Evolutionary conservation across 2,113 vertebrate genomes (phyloP).

Genomic region (Pholis gunnellus): DNA sequence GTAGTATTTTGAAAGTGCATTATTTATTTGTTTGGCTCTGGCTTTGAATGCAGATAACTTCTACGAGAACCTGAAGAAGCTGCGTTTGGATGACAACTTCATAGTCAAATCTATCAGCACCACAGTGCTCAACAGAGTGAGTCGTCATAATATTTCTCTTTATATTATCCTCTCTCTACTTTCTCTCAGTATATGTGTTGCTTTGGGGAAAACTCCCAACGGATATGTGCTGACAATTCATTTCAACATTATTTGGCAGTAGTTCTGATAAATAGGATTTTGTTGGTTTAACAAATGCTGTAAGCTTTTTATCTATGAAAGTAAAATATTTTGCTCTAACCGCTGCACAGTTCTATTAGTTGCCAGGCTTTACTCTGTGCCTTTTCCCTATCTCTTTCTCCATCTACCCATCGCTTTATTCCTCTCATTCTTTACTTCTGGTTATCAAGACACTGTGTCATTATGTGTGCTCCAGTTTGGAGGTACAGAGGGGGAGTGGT

Average conservation of each 20-base stretch:
- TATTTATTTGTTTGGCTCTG: conserved; percentile 9
- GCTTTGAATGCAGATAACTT: conserved; percentile 83
- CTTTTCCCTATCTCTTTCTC: background rate
- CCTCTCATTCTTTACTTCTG: background rate
- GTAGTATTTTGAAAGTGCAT: background rate
- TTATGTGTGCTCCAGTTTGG: conserved; percentile 82
- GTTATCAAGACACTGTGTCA: background rate
- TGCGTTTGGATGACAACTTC: conserved; percentile 85
- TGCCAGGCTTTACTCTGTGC: background rate
- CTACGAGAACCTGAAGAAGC: conserved; percentile 89
- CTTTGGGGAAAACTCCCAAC: background rate
- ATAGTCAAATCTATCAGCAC: conserved; percentile 88
- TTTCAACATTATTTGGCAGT: background rate
- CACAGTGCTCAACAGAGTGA: conserved; percentile 88
- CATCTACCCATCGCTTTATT: background rate
- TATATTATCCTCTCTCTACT: background rate
- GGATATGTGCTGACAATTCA: background rate
- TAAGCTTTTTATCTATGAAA: conserved; percentile 4
- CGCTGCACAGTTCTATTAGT: background rate
- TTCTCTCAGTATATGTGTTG: background rate
- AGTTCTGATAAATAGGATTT: conserved; percentile 2
- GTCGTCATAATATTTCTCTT: conserved; percentile 42
- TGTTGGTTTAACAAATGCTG: background rate
- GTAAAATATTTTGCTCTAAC: background rate
- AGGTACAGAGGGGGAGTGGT: conserved; percentile 90